These are phyloP conservation scores for Trichonephila clavata DNA, from an alignment of 1,140 invertebrate species.

Conservation along the genomic window DNA sequence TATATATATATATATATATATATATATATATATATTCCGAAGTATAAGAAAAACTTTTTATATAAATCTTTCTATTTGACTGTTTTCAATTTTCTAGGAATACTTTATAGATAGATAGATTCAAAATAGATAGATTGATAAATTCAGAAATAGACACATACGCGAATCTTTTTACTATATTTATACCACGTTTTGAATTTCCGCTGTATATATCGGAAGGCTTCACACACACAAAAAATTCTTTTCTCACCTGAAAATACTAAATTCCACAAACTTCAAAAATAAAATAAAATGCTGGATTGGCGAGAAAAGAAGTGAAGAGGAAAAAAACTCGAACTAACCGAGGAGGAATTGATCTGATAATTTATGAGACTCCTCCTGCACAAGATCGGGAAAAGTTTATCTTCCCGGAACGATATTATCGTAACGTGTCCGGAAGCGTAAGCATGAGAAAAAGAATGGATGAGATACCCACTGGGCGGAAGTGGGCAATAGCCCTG, in stretches of 20 bases:
- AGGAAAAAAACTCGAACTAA: neutral
- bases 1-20: no score
- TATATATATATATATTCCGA: no score
- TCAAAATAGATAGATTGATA: no score
- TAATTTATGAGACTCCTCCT: conserved; percentile 40
- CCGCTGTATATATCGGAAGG: no score
- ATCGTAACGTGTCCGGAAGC: conserved; percentile 33
- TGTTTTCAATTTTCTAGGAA: no score
- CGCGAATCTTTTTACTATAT: no score
- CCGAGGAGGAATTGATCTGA: conserved; percentile 30
- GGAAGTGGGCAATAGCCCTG: conserved; percentile 61
- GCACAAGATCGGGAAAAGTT: conserved; percentile 43
- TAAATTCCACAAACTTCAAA: neutral
- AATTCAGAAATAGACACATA: no score
- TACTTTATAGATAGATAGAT: no score
- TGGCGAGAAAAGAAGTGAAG: neutral
- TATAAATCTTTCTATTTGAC: no score
- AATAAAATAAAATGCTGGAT: neutral
- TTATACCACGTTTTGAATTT: no score
- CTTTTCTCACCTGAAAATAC: neutral
- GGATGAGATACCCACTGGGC: conserved; percentile 25
- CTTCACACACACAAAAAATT: neutral
- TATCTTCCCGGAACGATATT: conserved; percentile 41
- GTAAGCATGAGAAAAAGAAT: neutral
- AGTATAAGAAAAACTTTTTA: no score